These are phyloP conservation scores for Ornithoptera alexandrae DNA, from an alignment of 2,888 invertebrate genomes.

Conservation along the genomic window DNA sequence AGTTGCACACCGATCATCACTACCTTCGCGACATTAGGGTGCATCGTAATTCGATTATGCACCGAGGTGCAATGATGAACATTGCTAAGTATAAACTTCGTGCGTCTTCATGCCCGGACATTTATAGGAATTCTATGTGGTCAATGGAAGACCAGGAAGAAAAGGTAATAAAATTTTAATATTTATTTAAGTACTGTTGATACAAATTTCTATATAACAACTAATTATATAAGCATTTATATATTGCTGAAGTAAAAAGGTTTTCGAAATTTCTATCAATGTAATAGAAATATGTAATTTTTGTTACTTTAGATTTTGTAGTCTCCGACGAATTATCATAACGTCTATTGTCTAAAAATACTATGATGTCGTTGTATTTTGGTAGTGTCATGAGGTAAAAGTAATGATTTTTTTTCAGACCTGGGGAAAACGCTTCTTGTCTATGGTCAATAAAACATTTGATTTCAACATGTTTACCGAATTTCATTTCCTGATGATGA, in stretches of 20 bases:
- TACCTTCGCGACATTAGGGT: conserved; percentile 85
- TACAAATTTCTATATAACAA: too few relatives aligned
- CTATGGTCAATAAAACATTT: conserved; percentile 85
- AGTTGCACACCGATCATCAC: conserved; percentile 81
- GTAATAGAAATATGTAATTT: too few relatives aligned
- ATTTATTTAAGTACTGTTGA: not conserved
- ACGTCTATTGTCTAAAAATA: too few relatives aligned
- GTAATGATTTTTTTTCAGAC: conserved; percentile 75
- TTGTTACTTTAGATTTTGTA: too few relatives aligned
- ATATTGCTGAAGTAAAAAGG: too few relatives aligned
- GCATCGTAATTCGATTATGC: conserved; percentile 91
- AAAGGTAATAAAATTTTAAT: conserved; percentile 49
- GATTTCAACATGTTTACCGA: conserved; percentile 92
- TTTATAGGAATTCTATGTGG: conserved; percentile 92
- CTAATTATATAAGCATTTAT: too few relatives aligned
- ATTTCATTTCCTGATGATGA: conserved; percentile 90
- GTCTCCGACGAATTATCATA: too few relatives aligned
- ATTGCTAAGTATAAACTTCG: conserved; percentile 89
- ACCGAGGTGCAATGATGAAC: conserved; percentile 92
- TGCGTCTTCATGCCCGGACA: conserved; percentile 96
- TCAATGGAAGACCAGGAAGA: conserved; percentile 88
- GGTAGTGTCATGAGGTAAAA: too few relatives aligned
- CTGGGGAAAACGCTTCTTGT: conserved; percentile 85
- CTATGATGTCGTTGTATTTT: too few relatives aligned
- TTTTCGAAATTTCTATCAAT: too few relatives aligned